These are phyloP conservation scores for Drymonia ruficornis DNA, from an alignment of 2,888 invertebrate species.

Conservation along the genomic window DNA sequence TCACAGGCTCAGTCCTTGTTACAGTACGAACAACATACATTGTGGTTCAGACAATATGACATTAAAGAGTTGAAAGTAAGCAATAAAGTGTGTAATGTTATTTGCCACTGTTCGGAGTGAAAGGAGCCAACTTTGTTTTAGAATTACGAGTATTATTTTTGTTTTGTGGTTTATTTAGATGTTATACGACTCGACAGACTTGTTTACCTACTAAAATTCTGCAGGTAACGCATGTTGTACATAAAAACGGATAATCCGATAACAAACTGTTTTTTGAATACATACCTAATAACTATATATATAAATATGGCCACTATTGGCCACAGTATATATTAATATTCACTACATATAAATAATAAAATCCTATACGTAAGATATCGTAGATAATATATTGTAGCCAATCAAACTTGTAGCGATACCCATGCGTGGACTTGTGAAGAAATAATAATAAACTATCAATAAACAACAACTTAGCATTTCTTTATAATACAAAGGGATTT, in stretches of 20 bases:
- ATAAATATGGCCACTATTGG: no score
- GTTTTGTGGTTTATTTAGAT: not conserved
- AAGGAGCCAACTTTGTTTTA: not conserved
- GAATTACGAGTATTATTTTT: not conserved
- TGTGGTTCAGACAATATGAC: slow-evolving; percentile 36
- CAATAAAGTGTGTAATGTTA: not conserved
- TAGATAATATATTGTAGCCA: no score
- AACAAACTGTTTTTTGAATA: no score
- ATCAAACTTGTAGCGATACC: no score
- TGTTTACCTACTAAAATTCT: no score
- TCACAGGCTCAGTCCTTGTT: slow-evolving; percentile 38
- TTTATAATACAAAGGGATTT: slow-evolving; percentile 10
- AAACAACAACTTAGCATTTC: not conserved
- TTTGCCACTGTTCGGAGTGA: not conserved
- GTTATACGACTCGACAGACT: not conserved
- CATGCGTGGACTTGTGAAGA: not conserved
- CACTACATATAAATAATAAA: no score
- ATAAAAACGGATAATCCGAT: no score
- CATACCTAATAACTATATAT: no score
- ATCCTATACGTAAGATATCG: no score
- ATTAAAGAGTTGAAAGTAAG: slow-evolving; percentile 39
- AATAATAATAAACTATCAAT: not conserved
- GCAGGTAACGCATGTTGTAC: no score
- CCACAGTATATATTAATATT: no score
- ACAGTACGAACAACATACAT: slow-evolving; percentile 38